Conservation (phyloP, 2,797 vertebrate genomes). For the Pteropus rufus region DNA sequence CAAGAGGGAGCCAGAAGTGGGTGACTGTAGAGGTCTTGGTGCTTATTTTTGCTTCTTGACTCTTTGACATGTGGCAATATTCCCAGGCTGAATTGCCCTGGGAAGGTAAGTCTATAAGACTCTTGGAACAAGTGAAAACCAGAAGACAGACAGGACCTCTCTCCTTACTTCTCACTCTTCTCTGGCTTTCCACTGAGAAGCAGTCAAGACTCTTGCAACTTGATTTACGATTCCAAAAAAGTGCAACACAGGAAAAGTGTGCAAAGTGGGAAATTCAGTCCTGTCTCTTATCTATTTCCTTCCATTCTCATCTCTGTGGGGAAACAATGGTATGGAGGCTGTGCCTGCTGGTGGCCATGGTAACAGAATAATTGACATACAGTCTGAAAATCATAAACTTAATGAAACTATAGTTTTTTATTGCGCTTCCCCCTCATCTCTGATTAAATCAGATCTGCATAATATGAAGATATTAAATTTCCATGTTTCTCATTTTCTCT, state of each 20-base stretch:
- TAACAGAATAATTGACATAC: constrained; percentile 79
- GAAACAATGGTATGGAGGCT: constrained; percentile 51
- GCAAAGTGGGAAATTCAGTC: constrained; percentile 24
- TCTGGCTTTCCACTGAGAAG: neutral
- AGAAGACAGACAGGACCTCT: neutral
- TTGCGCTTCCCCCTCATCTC: constrained; percentile 82
- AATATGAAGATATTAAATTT: constrained; percentile 87
- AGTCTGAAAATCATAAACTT: constrained; percentile 85
- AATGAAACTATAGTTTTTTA: constrained; percentile 86
- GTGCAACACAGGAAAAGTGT: neutral
- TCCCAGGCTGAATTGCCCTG: neutral
- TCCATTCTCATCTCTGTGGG: constrained; percentile 23
- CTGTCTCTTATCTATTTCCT: neutral
- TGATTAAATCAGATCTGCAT: constrained; percentile 88
- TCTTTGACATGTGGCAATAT: too few relatives aligned
- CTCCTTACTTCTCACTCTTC: neutral
- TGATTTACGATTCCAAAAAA: neutral
- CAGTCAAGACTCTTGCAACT: neutral
- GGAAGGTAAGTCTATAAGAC: neutral
- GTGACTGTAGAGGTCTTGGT: neutral
- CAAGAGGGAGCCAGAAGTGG: neutral
- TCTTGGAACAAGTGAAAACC: neutral
- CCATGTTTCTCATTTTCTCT: constrained; percentile 81
- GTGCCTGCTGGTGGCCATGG: constrained; percentile 77
- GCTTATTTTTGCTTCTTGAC: neutral